Base-by-base conservation (phyloP, 2,797 vertebrate species). In the Gallinago nigripennis region DNA sequence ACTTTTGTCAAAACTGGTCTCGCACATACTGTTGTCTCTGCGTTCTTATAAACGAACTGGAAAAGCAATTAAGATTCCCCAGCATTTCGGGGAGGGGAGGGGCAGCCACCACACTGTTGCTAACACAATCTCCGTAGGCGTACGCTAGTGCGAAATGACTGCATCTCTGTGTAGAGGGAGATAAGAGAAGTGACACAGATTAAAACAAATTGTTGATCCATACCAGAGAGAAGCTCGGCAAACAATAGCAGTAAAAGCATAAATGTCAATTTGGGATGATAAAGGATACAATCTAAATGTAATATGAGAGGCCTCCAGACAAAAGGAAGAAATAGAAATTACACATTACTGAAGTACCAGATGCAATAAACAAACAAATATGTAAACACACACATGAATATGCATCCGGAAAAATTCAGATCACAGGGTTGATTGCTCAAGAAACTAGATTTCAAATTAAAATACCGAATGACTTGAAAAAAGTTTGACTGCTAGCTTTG, bases 191-290 rank as follows among this genome's bases (percentile, higher is more conserved):
- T 97, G 98, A 98, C 98, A 98, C 28, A 98, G 98, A 98, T 98
- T 98, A 98, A 98, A 98, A 98, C 98, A 98, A 98, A 98, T 98
- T 93, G 98, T 97, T 97, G 97, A 98, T 97, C 98, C 98, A 86
- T 88, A 97, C 97, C 92, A 93, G 96, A 95, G 94, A 98, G 97
- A 96, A 98, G 98, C 98, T 96, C 77, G 96, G 97, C 97, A 98
- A 98, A 99, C 98, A 98, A 98, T 98, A 97, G 98, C 98, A 98
- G 98, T 98, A 97, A 98, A 98, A 98, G 98, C 98, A 98, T 98
- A 98, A 98, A 98, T 97, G 98, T 98, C 98, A 98, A 98, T 98
- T 98, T 98, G 97, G 97, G 98, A 98, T 98, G 98, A 98, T 98
- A 98, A 98, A 98, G 97, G 98, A 98, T 98, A 98, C 98, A 98